Conservation (phyloP, 2,797 vertebrate species). For the Eidolon dupreanum region DNA sequence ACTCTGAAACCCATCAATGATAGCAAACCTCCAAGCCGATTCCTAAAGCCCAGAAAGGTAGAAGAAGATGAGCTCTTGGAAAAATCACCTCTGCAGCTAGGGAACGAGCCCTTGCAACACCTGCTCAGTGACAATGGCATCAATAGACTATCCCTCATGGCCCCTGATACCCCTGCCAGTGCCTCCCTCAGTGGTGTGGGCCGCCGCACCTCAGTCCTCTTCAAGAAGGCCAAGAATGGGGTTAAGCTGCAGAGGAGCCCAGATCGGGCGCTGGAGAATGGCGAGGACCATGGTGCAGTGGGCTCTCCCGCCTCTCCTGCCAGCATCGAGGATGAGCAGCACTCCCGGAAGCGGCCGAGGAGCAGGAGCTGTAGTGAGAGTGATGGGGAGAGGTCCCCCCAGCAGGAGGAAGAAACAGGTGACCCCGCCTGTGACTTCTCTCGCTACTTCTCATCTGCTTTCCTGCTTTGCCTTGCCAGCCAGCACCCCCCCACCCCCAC, state of each 20-base stretch:
- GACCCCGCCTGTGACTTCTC: constrained; percentile 67
- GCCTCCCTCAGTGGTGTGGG: constrained; percentile 89
- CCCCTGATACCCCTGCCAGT: constrained; percentile 75
- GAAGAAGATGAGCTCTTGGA: constrained; percentile 88
- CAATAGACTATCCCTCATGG: constrained; percentile 86
- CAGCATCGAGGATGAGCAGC: constrained; percentile 77
- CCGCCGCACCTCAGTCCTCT: constrained; percentile 93
- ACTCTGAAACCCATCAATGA: constrained; percentile 94
- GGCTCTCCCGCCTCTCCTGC: constrained; percentile 80
- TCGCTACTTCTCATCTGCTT: constrained; percentile 19
- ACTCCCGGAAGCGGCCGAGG: constrained; percentile 85
- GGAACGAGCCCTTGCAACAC: constrained; percentile 85
- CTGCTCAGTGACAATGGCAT: constrained; percentile 87
- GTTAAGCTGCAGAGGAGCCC: constrained; percentile 90
- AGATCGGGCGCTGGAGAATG: constrained; percentile 89
- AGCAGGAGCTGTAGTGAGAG: constrained; percentile 85
- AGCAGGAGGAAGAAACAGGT: constrained; percentile 89
- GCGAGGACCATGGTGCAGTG: constrained; percentile 84
- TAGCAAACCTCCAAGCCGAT: constrained; percentile 84
- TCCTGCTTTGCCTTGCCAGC: constrained; percentile 54
- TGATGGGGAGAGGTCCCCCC: constrained; percentile 87
- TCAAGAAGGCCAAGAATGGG: constrained; percentile 96
- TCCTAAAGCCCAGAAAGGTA: constrained; percentile 89
- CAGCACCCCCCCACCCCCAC: not conserved
- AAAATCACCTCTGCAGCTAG: constrained; percentile 83